Evolutionary conservation across 2,113 vertebrate species (phyloP).

Genomic region (Delphinus delphis): DNA sequence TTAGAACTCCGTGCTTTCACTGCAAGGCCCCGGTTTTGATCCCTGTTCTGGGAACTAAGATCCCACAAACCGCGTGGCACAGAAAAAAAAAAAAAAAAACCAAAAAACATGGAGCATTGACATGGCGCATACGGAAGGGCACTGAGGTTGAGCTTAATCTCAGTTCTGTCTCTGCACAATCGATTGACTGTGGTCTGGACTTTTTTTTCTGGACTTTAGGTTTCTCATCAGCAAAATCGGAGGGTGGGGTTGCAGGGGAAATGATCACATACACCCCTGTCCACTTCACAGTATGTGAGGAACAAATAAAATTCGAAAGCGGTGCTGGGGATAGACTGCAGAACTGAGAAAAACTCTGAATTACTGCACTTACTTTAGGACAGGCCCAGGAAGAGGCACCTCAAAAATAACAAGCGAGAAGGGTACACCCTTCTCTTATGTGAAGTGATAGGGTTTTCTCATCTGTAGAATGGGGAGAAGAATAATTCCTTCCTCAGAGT

Average conservation of each 20-base stretch:
- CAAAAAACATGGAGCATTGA: neutral
- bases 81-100: neutral
- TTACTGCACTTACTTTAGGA: neutral
- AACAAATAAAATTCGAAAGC: neutral
- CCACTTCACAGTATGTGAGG: neutral
- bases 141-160: neutral
- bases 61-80: fast-evolving
- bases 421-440: fast-evolving
- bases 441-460: neutral
- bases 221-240: neutral
- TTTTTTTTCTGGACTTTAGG: neutral
- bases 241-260: neutral
- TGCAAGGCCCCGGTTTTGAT: neutral
- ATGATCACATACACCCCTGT: neutral
- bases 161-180: neutral
- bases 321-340: neutral
- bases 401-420: neutral
- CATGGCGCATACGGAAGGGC: neutral
- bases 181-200: too few species aligned
- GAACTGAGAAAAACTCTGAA: neutral
- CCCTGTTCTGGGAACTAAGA: neutral
- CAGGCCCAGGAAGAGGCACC: neutral
- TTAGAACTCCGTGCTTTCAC: fast-evolving
- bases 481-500: neutral
- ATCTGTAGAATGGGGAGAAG: too few species aligned